These are phyloP conservation scores for Vesta saturnalis DNA, from an alignment of 2,888 invertebrate species.

Conservation along the genomic window DNA sequence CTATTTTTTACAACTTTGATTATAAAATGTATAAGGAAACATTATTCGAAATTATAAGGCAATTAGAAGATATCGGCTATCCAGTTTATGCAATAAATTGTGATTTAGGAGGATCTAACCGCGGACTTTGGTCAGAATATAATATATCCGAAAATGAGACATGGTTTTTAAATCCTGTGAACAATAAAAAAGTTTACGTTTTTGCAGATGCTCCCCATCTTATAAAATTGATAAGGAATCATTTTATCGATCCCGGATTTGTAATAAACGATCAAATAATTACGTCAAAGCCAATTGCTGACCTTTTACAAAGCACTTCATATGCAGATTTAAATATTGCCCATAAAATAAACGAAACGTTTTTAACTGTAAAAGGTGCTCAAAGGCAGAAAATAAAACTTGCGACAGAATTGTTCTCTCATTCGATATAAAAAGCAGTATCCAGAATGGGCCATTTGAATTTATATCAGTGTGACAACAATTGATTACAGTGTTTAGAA, in stretches of 20 bases:
- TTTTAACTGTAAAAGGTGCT: constrained; percentile 22
- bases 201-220: constrained; percentile 25
- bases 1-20: constrained; percentile 39
- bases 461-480: background rate
- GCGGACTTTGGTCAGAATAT: constrained; percentile 9
- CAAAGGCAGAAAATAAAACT: background rate
- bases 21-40: background rate
- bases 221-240: constrained; percentile 33
- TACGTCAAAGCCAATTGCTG: constrained; percentile 37
- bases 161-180: constrained; percentile 13
- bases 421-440: background rate
- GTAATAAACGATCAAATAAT: constrained; percentile 34
- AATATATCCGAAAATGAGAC: constrained; percentile 6
- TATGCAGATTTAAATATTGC: constrained; percentile 16
- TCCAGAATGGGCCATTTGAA: background rate
- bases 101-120: constrained; percentile 23
- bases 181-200: constrained; percentile 9
- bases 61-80: background rate
- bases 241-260: constrained; percentile 43
- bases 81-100: background rate
- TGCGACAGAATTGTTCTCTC: background rate
- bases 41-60: constrained; percentile 12
- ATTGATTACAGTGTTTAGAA: background rate
- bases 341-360: constrained; percentile 11
- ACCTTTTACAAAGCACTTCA: constrained; percentile 24